phyloP scores from a whole-genome alignment of 2,797 vertebrate genomes.

The Syngnathus rostellatus region DNA sequence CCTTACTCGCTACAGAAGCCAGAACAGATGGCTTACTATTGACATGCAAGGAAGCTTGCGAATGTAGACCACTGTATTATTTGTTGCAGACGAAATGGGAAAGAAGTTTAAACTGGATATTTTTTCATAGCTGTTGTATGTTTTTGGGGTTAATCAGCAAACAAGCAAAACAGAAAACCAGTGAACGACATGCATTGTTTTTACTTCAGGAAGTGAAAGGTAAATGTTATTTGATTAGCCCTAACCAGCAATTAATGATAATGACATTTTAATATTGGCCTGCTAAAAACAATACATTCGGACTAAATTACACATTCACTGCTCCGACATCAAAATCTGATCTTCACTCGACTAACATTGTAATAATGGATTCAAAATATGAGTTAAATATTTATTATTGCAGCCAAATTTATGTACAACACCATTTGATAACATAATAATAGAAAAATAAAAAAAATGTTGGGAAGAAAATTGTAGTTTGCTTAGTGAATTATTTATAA shows the following conservation, averaged over 20 bases:
- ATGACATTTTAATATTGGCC: too few relatives aligned
- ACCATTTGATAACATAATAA: too few relatives aligned
- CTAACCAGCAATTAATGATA: neutral
- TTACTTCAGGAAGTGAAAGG: neutral
- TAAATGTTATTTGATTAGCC: neutral
- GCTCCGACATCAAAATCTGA: too few relatives aligned
- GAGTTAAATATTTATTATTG: too few relatives aligned
- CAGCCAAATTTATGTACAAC: too few relatives aligned
- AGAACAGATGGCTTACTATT: slow-evolving; percentile 54
- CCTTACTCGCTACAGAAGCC: slow-evolving; percentile 32
- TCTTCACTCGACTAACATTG: too few relatives aligned
- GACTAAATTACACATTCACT: neutral
- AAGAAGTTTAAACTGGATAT: slow-evolving; percentile 54
- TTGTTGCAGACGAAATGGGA: slow-evolving; percentile 20
- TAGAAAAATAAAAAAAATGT: neutral
- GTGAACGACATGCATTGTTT: neutral
- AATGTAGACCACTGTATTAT: slow-evolving; percentile 1
- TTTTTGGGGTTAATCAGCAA: neutral
- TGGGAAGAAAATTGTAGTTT: neutral
- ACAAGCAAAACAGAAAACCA: neutral
- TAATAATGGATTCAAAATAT: too few relatives aligned
- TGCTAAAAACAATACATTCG: neutral
- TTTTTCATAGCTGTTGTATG: slow-evolving; percentile 34
- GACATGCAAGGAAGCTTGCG: slow-evolving; percentile 47
- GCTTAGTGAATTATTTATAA: too few relatives aligned